Base-by-base conservation (phyloP, 2,888 invertebrate genomes). In the Hoplodrina blanda region DNA sequence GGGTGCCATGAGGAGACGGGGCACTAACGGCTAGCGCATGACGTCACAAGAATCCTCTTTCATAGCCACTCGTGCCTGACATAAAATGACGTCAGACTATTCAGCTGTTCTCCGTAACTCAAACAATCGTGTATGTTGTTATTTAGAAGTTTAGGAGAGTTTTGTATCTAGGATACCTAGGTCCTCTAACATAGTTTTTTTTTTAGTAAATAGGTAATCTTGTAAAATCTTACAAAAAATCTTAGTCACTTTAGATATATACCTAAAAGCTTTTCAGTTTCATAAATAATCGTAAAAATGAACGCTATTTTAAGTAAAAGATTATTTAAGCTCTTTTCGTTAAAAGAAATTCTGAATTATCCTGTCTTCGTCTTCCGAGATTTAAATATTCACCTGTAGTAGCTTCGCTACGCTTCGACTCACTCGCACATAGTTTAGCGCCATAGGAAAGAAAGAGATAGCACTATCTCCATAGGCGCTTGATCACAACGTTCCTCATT, bases 81-180 rank as follows among this genome's bases (percentile, higher is more conserved):
- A 79, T 79, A 78, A 81, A 82, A 69, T 82, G 79, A 82, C 82
- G 82, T 79, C 81, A 82, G 52, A 44, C 69, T 63, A 77, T 63
- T 78, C 79, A 82, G 79, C 82, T 66, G 79, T 79, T 82, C 69
- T 66, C 68, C 49, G 69, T 57, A 37, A 64, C 62, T 62, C 61
- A 65, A 60, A 77, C 64, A 73, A 41, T 62, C 64, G 56, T 72
- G 67, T 72, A 71, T 71, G 71, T 80, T 76, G 66, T 80, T 70
- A 70, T 76, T 70, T 62, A 50, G 61, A 65, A 65, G 62, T 55
- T 46, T 62, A 60, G 41, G 49, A 61, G 30, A 60, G 25, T 78
- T 61, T 33, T 69, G 25, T 50, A 11, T 11, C 4, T 41, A 46
- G 17, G 46, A 46, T 46, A 11, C 20, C 7, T 20, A 20, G 19